Evolutionary conservation across 2,888 invertebrate genomes (phyloP), one percentile per base, ranked within the genome.

Genomic region (Smittia aterrima): DNA sequence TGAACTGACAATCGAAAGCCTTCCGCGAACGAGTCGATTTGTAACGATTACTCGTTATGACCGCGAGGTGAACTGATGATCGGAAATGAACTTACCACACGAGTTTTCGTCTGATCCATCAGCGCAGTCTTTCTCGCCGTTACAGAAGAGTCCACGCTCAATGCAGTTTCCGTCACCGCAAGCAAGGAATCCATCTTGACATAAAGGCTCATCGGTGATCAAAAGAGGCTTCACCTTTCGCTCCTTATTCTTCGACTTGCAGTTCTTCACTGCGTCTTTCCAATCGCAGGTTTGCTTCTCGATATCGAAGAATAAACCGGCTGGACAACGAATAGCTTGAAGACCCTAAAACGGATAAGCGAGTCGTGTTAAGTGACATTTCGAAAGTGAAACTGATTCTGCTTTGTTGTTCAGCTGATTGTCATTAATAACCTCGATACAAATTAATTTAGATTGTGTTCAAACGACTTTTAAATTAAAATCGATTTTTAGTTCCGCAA

Each of bases 271-370:
- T 1, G 94, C 88, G 77, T 91, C 93, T 82, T 93, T 95, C 95
- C 95, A 96, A 81, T 95, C 95, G 81, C 95, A 96, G 1, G 95
- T 95, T 84, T 96, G 95, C 83, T 95, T 94, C 82, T 95, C 95
- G 80, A 95, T 94, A 82, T 96, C 95, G 84, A 96, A 96, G 84
- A 87, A 95, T 78, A 96, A 85, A 83, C 95, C 95, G 74, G 95
- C 93, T 58, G 95, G 95, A 81, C 95, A 95, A 83, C 95, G 90
- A 80, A 95, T 93, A 25, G 94, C 95, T 88, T 95, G 94, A 70
- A 95, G 89, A 80, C 95, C 95, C 92, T 93, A 66, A 41, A 72
- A 71, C 18, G 22, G 22, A 27, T 70, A 22, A 53, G 47, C 38
- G 3, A 40, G 0, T 18, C 20, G 32, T 32, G 32, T 3, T 32